These are phyloP conservation scores for Choristoneura fumiferana DNA, from an alignment of 1,140 invertebrate genomes.

Conservation along the genomic window DNA sequence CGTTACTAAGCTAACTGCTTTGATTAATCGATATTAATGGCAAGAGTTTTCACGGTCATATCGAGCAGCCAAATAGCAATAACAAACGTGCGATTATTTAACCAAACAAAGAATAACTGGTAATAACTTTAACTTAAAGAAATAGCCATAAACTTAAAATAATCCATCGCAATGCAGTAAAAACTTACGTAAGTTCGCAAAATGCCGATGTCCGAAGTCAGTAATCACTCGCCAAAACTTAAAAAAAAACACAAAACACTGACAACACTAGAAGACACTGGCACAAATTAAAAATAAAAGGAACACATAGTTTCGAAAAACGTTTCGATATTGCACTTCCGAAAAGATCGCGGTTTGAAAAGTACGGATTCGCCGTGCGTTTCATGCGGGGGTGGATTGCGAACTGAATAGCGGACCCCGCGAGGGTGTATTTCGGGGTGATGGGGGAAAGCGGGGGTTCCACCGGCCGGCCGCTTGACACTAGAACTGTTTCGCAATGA, in stretches of 20 bases:
- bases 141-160: slow-evolving; percentile 26
- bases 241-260: slow-evolving; percentile 33
- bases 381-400: slow-evolving; percentile 32
- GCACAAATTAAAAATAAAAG: slow-evolving; percentile 24
- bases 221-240: slow-evolving; percentile 40
- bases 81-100: too few relatives aligned
- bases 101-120: too few relatives aligned
- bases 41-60: too few relatives aligned
- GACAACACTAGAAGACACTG: slow-evolving; percentile 20
- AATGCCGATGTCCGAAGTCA: slow-evolving; percentile 43
- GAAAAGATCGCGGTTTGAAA: slow-evolving; percentile 49
- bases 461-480: slow-evolving; percentile 9
- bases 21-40: too few relatives aligned
- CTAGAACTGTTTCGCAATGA: slow-evolving; percentile 16
- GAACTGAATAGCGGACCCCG: slow-evolving; percentile 41
- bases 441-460: background rate
- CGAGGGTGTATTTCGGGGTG: background rate
- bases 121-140: too few relatives aligned
- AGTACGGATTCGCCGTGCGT: slow-evolving; percentile 27
- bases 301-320: slow-evolving; percentile 44
- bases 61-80: too few relatives aligned
- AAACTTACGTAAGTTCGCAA: slow-evolving; percentile 67
- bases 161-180: slow-evolving; percentile 64
- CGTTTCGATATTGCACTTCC: slow-evolving; percentile 64
- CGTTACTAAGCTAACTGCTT: too few relatives aligned